These are phyloP conservation scores for Pharmacophagus antenor DNA, from an alignment of 2,888 invertebrate genomes.

Conservation along the genomic window DNA sequence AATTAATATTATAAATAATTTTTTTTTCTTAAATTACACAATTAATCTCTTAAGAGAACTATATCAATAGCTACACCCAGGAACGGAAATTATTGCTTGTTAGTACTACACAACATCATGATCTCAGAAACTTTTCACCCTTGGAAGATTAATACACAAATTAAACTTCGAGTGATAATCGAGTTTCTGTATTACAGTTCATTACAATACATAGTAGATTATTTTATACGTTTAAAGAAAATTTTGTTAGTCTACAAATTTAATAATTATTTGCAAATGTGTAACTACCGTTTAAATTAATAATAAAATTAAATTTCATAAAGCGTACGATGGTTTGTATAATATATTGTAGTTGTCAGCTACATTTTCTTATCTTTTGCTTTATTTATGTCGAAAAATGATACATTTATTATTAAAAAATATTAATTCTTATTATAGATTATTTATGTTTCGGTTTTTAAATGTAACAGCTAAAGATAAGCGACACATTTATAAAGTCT, in stretches of 20 bases:
- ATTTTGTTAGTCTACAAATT: too few species aligned
- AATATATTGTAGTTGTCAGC: too few species aligned
- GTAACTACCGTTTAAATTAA: too few species aligned
- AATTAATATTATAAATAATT: not conserved
- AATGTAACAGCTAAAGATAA: not conserved
- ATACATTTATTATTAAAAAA: too few species aligned
- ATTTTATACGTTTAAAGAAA: too few species aligned
- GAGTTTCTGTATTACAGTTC: not conserved
- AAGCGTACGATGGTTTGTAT: too few species aligned
- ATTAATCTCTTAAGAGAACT: slow-evolving; percentile 12
- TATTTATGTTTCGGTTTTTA: too few species aligned
- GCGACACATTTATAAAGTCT: slow-evolving; percentile 3
- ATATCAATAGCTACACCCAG: not conserved
- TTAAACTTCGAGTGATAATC: not conserved
- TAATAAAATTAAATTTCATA: too few species aligned
- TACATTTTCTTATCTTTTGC: too few species aligned
- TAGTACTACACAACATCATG: slow-evolving; percentile 9
- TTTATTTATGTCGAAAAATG: not conserved
- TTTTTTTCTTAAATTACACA: not conserved
- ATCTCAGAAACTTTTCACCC: slow-evolving; percentile 12
- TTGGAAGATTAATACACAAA: slow-evolving; percentile 8
- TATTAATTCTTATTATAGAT: too few species aligned
- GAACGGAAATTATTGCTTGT: slow-evolving; percentile 22
- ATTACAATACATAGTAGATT: too few species aligned
- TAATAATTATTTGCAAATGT: too few species aligned